Conservation (phyloP, 2,797 vertebrate genomes). For the Cebuella pygmaea region DNA sequence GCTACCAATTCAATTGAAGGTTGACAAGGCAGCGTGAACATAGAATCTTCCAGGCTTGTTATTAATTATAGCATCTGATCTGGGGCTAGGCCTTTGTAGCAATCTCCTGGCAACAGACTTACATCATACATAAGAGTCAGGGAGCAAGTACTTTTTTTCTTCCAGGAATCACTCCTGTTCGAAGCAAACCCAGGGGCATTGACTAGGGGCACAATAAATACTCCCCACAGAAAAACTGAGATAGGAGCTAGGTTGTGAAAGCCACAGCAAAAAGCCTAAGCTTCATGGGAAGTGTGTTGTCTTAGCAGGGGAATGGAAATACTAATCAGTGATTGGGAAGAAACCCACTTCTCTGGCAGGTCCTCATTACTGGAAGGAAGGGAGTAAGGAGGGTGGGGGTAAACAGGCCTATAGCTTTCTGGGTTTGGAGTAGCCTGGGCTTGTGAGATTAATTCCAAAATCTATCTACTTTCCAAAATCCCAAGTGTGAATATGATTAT, state of each 20-base stretch:
- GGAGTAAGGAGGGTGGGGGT: not conserved
- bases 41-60: not conserved
- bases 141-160: not conserved
- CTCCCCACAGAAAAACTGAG: not conserved
- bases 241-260: not conserved
- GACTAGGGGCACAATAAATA: not conserved
- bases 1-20: not conserved
- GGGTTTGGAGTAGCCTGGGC: not conserved
- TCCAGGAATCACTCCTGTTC: not conserved
- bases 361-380: not conserved
- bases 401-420: not conserved
- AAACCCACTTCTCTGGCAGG: not conserved
- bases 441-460: not conserved
- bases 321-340: not conserved
- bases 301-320: not conserved
- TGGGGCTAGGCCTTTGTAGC: not conserved
- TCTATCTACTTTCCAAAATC: not conserved
- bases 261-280: not conserved
- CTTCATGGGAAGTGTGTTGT: not conserved
- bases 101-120: not conserved
- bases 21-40: not conserved
- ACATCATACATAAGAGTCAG: not conserved
- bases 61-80: not conserved
- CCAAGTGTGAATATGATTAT: not conserved
- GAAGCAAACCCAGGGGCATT: not conserved